Percentiles rank a stretch among this genome's conserved stretches.
These are phyloP conservation scores for Callionymus lyra DNA, from an alignment of 2,113 vertebrate species.

Conservation along the genomic window DNA sequence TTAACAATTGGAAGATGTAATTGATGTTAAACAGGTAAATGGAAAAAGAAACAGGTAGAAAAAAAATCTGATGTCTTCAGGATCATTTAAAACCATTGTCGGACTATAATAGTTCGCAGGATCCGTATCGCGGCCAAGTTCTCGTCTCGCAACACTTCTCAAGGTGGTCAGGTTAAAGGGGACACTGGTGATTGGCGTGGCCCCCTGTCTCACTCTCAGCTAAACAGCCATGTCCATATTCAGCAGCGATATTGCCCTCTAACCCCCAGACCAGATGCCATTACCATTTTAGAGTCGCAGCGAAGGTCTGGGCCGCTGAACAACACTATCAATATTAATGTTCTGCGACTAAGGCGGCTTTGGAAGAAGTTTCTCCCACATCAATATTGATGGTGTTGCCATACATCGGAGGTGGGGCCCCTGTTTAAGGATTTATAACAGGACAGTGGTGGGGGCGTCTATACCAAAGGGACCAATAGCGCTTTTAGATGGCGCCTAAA, in stretches of 20 bases:
- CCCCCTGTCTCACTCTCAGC: constrained; percentile 15
- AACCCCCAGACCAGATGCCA: constrained; percentile 39
- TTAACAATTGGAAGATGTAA: too few relatives aligned
- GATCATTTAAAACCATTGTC: too few relatives aligned
- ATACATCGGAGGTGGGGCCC: constrained; percentile 52
- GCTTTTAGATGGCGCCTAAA: constrained; percentile 32
- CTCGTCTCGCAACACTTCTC: constrained; percentile 4
- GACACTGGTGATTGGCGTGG: constrained; percentile 20
- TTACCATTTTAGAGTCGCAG: constrained; percentile 53
- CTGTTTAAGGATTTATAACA: constrained; percentile 67
- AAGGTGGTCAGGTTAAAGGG: constrained; percentile 9
- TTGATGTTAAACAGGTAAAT: too few relatives aligned
- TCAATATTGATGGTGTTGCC: constrained; percentile 71
- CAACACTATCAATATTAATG: constrained; percentile 73
- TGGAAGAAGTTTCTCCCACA: constrained; percentile 63
- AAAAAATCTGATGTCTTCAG: too few relatives aligned
- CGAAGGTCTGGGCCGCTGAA: constrained; percentile 41
- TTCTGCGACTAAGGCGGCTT: constrained; percentile 60
- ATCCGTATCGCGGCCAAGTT: too few relatives aligned
- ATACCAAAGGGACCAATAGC: constrained; percentile 12
- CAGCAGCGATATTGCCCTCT: constrained; percentile 37
- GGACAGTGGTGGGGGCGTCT: constrained; percentile 7
- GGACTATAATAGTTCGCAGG: too few relatives aligned
- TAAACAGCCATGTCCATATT: constrained; percentile 54
- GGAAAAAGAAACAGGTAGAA: too few relatives aligned